phyloP scores from a whole-genome alignment of 1,140 invertebrate genomes.

The Chymomyza costata region DNA sequence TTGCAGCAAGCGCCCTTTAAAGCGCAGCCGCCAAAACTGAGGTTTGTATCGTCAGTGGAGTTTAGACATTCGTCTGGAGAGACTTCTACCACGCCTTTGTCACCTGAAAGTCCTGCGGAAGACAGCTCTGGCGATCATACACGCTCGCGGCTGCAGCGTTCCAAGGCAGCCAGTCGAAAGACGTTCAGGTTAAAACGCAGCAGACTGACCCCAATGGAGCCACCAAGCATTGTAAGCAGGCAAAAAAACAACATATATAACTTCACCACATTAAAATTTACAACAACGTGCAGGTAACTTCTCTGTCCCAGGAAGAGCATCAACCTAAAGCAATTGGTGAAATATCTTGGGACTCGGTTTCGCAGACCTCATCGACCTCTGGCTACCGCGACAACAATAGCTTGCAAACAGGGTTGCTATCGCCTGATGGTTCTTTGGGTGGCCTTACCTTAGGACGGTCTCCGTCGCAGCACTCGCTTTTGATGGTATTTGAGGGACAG shows the following conservation, averaged over 20 bases:
- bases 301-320: conserved; percentile 59
- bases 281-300: conserved; percentile 46
- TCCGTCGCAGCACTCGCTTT: conserved; percentile 81
- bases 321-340: conserved; percentile 75
- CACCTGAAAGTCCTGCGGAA: conserved; percentile 83
- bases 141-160: conserved; percentile 87
- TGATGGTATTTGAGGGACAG: conserved; percentile 83
- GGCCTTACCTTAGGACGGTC: conserved; percentile 74
- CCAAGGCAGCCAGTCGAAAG: conserved; percentile 94
- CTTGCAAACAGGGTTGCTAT: conserved; percentile 77
- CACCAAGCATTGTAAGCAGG: conserved; percentile 69
- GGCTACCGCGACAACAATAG: conserved; percentile 83
- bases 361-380: conserved; percentile 85
- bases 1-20: conserved; percentile 71
- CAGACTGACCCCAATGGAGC: conserved; percentile 75
- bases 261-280: no score
- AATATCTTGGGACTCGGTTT: conserved; percentile 87
- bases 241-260: no score
- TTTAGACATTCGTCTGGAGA: conserved; percentile 78
- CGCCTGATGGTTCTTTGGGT: conserved; percentile 76
- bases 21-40: conserved; percentile 80
- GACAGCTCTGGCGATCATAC: conserved; percentile 80
- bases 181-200: conserved; percentile 92
- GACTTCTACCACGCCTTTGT: conserved; percentile 83
- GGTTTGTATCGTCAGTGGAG: conserved; percentile 83